Conservation (phyloP, 2,888 invertebrate genomes). For the Harpalus rubripes region DNA sequence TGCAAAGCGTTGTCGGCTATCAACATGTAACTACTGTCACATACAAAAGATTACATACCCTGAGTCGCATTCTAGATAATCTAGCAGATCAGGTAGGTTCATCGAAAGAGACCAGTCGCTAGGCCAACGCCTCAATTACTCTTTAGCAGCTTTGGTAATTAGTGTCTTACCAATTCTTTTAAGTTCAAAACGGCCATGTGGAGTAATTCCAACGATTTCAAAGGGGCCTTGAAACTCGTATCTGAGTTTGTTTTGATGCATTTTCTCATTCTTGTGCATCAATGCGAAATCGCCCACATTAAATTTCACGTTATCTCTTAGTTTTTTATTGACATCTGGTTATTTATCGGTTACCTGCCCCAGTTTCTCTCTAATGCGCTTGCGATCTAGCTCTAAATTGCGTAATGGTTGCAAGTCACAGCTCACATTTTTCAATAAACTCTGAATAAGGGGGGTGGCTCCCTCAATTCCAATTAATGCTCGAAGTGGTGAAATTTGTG, state of each 20-base stretch:
- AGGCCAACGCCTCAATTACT: conserved; percentile 11
- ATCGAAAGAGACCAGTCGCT: conserved; percentile 7
- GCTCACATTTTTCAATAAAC: too few species aligned
- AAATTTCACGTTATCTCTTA: background rate
- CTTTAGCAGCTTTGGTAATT: conserved; percentile 11
- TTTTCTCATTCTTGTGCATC: background rate
- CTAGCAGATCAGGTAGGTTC: background rate
- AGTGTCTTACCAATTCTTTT: background rate
- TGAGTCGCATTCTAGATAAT: background rate
- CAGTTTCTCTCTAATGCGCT: background rate
- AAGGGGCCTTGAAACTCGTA: conserved; percentile 5
- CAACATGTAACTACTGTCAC: background rate
- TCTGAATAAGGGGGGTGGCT: too few species aligned
- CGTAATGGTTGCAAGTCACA: conserved; percentile 3
- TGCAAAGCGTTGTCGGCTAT: background rate
- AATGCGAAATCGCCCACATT: too few species aligned
- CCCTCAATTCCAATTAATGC: too few species aligned
- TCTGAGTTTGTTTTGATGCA: background rate
- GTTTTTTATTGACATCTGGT: background rate
- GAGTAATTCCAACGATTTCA: background rate
- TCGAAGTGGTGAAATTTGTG: too few species aligned
- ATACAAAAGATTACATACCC: conserved; percentile 1
- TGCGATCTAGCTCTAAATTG: conserved; percentile 7
- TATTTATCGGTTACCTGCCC: background rate
- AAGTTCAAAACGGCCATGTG: background rate